These are phyloP conservation scores for Nyctibius grandis DNA, from an alignment of 2,797 vertebrate genomes.

Conservation along the genomic window DNA sequence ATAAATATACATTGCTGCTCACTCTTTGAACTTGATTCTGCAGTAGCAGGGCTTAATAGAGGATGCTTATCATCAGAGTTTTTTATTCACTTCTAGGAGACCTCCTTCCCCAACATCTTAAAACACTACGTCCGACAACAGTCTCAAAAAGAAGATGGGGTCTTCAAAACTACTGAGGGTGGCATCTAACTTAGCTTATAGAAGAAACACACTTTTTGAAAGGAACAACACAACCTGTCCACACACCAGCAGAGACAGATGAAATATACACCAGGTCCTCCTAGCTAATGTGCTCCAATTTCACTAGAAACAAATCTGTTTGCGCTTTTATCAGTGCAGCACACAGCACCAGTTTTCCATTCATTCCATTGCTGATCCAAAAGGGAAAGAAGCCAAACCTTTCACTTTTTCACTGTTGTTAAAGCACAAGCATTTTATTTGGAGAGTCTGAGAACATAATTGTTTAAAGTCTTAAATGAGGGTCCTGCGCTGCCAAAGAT, in stretches of 20 bases:
- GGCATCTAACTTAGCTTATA: not conserved
- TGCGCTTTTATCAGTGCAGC: conserved; percentile 8
- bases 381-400: conserved; percentile 38
- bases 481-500: conserved; percentile 10
- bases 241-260: not conserved
- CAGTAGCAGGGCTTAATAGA: not conserved
- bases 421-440: conserved; percentile 7
- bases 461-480: conserved; percentile 43
- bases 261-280: not conserved
- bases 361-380: conserved; percentile 43
- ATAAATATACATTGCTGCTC: not conserved
- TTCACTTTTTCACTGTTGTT: conserved; percentile 44
- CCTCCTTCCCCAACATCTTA: not conserved
- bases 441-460: conserved; percentile 17
- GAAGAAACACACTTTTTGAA: not conserved
- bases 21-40: not conserved
- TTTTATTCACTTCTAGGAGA: not conserved
- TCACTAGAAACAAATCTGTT: not conserved
- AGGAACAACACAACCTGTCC: not conserved
- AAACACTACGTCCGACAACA: not conserved
- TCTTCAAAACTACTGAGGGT: not conserved
- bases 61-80: not conserved
- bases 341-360: conserved; percentile 33
- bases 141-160: not conserved
- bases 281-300: not conserved